Evolutionary conservation across 2,888 invertebrate genomes (phyloP).

Genomic region (Drosophila prostipennis): DNA sequence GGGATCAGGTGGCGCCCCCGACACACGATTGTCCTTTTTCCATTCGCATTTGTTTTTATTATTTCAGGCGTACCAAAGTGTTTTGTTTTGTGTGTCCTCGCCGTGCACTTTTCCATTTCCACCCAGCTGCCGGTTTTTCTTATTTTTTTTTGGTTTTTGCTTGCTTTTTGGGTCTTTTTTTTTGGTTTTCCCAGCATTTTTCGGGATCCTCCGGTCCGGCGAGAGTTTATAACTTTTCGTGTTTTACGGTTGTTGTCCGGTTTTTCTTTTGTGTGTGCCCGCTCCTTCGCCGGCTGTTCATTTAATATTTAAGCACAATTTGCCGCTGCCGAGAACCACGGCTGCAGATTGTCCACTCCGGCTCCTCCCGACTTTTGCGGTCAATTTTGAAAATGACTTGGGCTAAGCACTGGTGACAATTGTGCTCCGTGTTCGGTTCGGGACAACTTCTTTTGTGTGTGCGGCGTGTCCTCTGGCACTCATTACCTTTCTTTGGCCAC

Average conservation of each 20-base stretch:
- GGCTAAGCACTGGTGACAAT: constrained; percentile 76
- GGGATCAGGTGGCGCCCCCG: constrained; percentile 38
- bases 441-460: constrained; percentile 55
- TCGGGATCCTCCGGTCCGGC: constrained; percentile 39
- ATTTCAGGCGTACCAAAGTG: constrained; percentile 78
- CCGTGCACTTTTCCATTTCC: constrained; percentile 35
- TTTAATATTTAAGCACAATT: constrained; percentile 82
- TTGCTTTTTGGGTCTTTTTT: constrained; percentile 23
- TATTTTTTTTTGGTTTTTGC: not conserved
- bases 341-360: constrained; percentile 31
- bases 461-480: constrained; percentile 75
- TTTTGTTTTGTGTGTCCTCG: constrained; percentile 62
- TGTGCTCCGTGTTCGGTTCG: constrained; percentile 56
- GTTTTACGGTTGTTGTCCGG: constrained; percentile 76
- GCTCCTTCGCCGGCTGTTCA: constrained; percentile 63
- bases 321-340: constrained; percentile 61
- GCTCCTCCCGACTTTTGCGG: constrained; percentile 62
- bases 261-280: constrained; percentile 49
- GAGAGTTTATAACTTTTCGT: constrained; percentile 79
- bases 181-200: constrained; percentile 20
- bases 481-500: constrained; percentile 69
- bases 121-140: not conserved
- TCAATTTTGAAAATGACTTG: constrained; percentile 79
- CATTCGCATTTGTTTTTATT: constrained; percentile 74
- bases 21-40: constrained; percentile 68